Evolutionary conservation across 2,113 vertebrate genomes (phyloP).

Genomic region (Isichthys henryi): DNA sequence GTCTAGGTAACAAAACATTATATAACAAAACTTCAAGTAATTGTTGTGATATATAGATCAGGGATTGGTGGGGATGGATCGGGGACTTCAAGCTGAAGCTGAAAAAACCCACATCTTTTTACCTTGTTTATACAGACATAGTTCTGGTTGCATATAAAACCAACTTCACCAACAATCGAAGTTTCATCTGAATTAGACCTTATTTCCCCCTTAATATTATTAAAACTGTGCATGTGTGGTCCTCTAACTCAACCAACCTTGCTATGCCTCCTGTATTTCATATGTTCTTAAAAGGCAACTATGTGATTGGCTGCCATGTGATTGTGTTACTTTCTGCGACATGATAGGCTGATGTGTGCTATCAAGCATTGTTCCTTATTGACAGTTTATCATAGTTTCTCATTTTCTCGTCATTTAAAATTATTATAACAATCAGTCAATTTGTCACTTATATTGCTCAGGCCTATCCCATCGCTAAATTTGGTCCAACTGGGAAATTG

Average conservation of each 20-base stretch:
- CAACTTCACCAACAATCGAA: too few species aligned
- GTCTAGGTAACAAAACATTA: neutral
- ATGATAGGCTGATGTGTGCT: neutral
- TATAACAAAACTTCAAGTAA: neutral
- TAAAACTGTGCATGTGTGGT: too few species aligned
- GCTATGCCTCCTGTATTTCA: too few species aligned
- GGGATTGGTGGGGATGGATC: neutral
- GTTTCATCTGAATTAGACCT: too few species aligned
- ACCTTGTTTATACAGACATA: neutral
- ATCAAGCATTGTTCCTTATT: neutral
- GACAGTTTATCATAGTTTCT: neutral
- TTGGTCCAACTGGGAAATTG: neutral
- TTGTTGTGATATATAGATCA: neutral
- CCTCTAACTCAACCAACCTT: too few species aligned
- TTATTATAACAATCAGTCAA: neutral
- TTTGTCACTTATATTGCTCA: neutral
- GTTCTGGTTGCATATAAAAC: neutral
- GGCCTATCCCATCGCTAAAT: neutral
- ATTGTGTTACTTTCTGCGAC: neutral
- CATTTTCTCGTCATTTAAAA: neutral
- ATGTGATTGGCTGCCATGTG: neutral
- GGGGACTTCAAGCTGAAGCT: neutral
- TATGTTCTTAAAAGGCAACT: neutral
- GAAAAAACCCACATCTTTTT: neutral
- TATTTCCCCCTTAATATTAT: too few species aligned